Percentiles rank a stretch among this genome's conserved stretches.
Evolutionary conservation across 2,797 vertebrate species (phyloP).

Genomic region (Spondyliosoma cantharus): DNA sequence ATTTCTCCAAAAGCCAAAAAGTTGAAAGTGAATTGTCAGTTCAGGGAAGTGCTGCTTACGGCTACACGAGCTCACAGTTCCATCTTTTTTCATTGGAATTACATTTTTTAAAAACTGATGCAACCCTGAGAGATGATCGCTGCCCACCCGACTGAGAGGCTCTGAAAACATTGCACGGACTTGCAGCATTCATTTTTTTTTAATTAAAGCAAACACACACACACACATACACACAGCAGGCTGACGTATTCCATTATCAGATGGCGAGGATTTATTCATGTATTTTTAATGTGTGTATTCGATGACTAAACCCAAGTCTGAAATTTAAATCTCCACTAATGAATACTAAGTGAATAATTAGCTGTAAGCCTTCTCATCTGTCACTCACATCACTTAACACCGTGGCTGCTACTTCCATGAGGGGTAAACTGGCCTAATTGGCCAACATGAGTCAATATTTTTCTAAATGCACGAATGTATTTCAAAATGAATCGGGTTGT

Average conservation of each 20-base stretch:
- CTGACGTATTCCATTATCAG: slow-evolving; percentile 22
- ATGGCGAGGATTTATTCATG: slow-evolving; percentile 10
- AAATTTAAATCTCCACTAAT: background rate
- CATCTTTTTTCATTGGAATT: slow-evolving; percentile 5
- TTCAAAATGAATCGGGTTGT: background rate
- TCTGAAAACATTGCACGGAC: slow-evolving; percentile 25
- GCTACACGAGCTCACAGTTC: slow-evolving; percentile 2
- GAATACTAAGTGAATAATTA: slow-evolving; percentile 8
- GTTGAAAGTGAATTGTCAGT: slow-evolving; percentile 18
- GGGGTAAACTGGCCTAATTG: slow-evolving; percentile 1
- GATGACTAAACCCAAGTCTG: slow-evolving; percentile 2
- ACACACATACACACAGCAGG: slow-evolving; percentile 12
- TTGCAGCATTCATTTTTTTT: slow-evolving; percentile 19
- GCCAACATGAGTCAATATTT: background rate
- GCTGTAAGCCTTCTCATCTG: background rate
- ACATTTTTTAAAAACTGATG: slow-evolving; percentile 23
- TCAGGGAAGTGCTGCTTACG: slow-evolving; percentile 9
- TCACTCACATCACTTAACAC: background rate
- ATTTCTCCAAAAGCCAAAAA: slow-evolving; percentile 7
- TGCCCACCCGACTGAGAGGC: slow-evolving; percentile 24
- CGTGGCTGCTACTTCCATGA: background rate
- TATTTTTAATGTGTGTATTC: background rate
- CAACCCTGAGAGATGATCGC: slow-evolving; percentile 29
- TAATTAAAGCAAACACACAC: slow-evolving; percentile 35
- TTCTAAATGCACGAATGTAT: background rate